Base-by-base conservation (phyloP, 2,113 vertebrate genomes). In the Atherinomorus stipes region DNA sequence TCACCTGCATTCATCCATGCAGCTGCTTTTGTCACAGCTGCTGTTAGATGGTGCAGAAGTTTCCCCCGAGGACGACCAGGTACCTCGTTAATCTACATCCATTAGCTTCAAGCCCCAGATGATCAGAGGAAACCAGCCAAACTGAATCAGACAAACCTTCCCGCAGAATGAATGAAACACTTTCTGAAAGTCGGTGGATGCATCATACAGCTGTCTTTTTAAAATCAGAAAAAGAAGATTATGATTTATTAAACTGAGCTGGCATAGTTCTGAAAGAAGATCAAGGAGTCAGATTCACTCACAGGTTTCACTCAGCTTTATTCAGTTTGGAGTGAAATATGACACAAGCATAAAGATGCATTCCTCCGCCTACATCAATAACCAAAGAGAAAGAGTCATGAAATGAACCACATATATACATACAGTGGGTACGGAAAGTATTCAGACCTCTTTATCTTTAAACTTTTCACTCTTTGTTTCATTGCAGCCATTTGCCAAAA, bases 301-400 rank as follows among this genome's bases (percentile, higher is more conserved):
- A 26, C 54, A 59, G 23, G 38, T n/a, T 23, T 56, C 3, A 7
- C 42, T 25, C 18, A 28, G 51, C 11, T 61, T 40, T 5, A 12
- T 63, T 71, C 62, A 31, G 57, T 53, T 81, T 47, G 26, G 16
- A 59, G 69, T 80, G 78, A 83, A 86, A 82, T 38, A 45, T 59
- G 72, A 85, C 51, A 66, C 65, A 16, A 47, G 54, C 49, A 68
- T 81, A 12, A 1, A 8, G 63, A 63, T 69, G 50, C 73, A 53
- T 71, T 74, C 73, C 62, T 71, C 63, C 83, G 80, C 81, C 71
- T 86, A 85, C 79, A 53, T 26, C 5, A 78, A 76, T 74, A 81
- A 64, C 74, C 64, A 69, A 83, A 76, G 68, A 70, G 74, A 83
- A 69, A 38, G 38, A 69, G 53, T 11, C 67, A 34, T 26, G n/a